phyloP scores from a whole-genome alignment of 2,113 vertebrate genomes.

The Mesembrinibis cayennensis region DNA sequence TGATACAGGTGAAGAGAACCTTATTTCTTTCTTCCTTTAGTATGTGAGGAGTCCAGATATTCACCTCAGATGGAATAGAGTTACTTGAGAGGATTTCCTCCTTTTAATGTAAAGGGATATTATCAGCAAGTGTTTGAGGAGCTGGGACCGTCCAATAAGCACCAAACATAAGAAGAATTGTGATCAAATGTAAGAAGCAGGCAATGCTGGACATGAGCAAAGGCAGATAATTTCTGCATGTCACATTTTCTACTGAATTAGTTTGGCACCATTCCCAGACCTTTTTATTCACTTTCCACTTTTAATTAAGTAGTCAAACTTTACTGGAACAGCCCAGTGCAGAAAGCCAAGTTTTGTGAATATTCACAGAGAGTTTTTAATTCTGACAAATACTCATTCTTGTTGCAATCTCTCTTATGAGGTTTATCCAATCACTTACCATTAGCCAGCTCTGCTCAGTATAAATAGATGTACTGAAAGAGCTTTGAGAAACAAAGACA shows the following conservation, averaged over 20 bases:
- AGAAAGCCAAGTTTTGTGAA: slow-evolving; percentile 16
- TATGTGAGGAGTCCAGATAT: neutral
- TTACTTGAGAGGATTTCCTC: neutral
- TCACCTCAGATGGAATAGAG: neutral
- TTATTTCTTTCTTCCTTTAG: neutral
- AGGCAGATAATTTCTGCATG: slow-evolving; percentile 32
- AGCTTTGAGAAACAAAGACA: neutral
- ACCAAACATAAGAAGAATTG: neutral
- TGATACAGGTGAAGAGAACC: neutral
- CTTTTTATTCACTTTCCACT: slow-evolving; percentile 27
- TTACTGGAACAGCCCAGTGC: slow-evolving; percentile 32
- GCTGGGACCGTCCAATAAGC: neutral
- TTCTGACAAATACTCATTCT: neutral
- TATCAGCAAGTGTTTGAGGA: neutral
- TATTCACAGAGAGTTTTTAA: neutral
- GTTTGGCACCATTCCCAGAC: slow-evolving; percentile 40
- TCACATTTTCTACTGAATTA: slow-evolving; percentile 43
- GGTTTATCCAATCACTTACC: neutral
- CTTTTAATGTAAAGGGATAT: neutral
- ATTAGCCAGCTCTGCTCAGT: neutral
- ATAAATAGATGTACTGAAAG: neutral
- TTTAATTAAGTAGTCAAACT: slow-evolving; percentile 63
- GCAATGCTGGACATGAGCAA: neutral
- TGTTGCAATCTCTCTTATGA: neutral
- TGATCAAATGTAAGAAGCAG: neutral